Evolutionary conservation across 2,797 vertebrate genomes (phyloP), one percentile per base, ranked within the genome.

Genomic region (Parambassis ranga): DNA sequence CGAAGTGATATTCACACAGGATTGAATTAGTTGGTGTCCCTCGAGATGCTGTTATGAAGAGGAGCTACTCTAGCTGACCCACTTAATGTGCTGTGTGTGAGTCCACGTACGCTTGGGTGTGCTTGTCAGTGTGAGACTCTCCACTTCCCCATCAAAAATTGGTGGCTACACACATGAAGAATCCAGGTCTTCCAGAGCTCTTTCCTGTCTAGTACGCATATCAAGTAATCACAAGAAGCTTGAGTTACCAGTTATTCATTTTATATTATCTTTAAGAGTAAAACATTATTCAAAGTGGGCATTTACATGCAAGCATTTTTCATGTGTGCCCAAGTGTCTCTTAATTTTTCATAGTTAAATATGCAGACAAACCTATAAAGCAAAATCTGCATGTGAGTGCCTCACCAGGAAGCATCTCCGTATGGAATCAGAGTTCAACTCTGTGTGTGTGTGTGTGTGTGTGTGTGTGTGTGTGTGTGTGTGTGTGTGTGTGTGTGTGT

Each of bases 21-120:
- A 76, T 81, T 88, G 63, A 83, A 87, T 87, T 75, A 83, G 77
- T 72, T 49, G 26, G 19, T 60, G 30, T 85, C 79, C 64, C 79
- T 65, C 35, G 42, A 75, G 83, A 79, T 74, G 36, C 13, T 41
- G 38, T 61, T 79, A 77, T 38, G 19, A 66, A 65, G 66, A 72
- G 56, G 62, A 79, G 65, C 62, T 65, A 57, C 72, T 77, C 44
- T 49, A 50, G 60, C 44, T 82, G 80, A 87, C 83, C 86, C 77
- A 86, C 57, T 80, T 87, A 72, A 53, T 63, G 65, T 49, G 16
- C 35, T 71, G 19, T 65, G 42, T 79, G 62, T 24, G 42, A 60
- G 18, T 65, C 57, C 24, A 31, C 9, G 33, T 52, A 35, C 14
- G 9, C 37, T 43, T 48, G 39, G 46, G 15, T 35, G 42, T 52